phyloP scores from a whole-genome alignment of 2,113 vertebrate genomes.

The Rattus rattus region DNA sequence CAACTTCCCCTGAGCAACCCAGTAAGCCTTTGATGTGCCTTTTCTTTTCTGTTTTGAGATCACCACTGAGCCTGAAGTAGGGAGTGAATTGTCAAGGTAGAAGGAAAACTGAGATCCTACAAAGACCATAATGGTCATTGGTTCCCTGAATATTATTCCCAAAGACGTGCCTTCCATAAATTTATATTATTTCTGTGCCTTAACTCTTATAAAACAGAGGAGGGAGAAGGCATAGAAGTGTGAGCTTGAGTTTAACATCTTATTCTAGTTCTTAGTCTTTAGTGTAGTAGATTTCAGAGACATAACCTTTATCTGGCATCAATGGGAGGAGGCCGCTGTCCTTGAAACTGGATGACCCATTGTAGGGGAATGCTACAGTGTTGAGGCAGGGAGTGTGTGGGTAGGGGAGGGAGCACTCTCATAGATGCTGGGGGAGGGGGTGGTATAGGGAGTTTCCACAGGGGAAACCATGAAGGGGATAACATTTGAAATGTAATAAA shows the following conservation, averaged over 20 bases:
- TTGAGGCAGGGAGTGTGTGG: too few species aligned
- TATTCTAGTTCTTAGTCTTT: neutral
- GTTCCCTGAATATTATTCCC: neutral
- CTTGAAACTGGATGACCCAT: too few species aligned
- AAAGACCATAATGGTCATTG: neutral
- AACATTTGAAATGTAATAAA: too few species aligned
- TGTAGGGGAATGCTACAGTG: too few species aligned
- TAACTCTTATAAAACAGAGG: neutral
- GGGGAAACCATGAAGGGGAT: too few species aligned
- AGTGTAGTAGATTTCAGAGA: neutral
- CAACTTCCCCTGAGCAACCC: neutral
- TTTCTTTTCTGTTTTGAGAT: neutral
- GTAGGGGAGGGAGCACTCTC: too few species aligned
- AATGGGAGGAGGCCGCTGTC: too few species aligned
- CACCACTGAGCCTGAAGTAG: neutral
- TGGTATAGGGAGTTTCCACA: too few species aligned
- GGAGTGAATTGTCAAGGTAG: neutral
- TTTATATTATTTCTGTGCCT: neutral
- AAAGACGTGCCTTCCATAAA: neutral
- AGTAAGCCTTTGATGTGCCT: neutral
- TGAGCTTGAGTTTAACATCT: neutral
- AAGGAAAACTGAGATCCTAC: neutral
- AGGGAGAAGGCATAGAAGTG: neutral
- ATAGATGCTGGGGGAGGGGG: too few species aligned
- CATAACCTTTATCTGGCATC: too few species aligned